These are phyloP conservation scores for Dendropsophus ebraccatus DNA, from an alignment of 2,113 vertebrate genomes.

Conservation along the genomic window DNA sequence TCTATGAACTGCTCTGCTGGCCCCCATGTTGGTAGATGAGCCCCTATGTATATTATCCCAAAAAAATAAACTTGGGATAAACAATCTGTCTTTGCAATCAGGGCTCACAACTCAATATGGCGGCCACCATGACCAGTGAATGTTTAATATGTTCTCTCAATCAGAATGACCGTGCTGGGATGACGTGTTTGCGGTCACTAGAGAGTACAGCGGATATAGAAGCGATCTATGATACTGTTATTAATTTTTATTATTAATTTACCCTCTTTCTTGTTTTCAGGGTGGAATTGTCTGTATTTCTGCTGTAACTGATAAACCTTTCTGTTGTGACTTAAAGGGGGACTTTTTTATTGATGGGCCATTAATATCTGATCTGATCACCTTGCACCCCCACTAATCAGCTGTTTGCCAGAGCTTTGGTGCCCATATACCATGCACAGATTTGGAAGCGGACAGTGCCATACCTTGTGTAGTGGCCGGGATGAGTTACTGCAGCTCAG, in stretches of 20 bases:
- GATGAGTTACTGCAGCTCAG: no score
- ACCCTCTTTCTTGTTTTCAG: conserved; percentile 2
- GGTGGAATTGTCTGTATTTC: conserved; percentile 31
- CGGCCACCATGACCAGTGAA: neutral
- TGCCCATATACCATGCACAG: no score
- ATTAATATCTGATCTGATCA: no score
- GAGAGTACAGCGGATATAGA: neutral
- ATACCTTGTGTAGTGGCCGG: no score
- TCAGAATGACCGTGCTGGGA: neutral
- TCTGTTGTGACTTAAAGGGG: neutral
- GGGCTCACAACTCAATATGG: neutral
- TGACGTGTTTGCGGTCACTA: neutral
- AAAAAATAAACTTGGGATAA: no score
- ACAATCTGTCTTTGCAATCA: no score
- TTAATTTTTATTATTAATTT: conserved; percentile 12
- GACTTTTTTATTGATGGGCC: no score
- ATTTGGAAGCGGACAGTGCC: no score
- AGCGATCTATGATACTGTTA: neutral
- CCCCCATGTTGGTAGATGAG: neutral
- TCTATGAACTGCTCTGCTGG: neutral
- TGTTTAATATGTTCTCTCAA: neutral
- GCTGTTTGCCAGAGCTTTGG: no score
- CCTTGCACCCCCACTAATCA: no score
- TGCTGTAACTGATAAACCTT: neutral
- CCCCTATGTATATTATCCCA: neutral